Evolutionary conservation across 2,888 invertebrate species (phyloP).

Genomic region (Campoplex nolae): DNA sequence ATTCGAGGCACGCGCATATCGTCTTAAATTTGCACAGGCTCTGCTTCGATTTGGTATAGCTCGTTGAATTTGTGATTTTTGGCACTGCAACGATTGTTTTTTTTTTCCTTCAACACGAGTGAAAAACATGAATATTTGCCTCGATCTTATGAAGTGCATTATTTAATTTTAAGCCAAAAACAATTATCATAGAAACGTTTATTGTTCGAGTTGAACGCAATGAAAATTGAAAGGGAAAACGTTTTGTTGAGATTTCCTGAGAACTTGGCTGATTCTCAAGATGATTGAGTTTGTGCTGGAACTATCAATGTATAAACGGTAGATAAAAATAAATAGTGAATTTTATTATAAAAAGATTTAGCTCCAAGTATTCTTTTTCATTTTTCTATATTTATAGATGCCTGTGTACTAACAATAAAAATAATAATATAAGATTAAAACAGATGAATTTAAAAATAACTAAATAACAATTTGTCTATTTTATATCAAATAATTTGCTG

Average conservation of each 20-base stretch:
- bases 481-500: background rate
- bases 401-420: background rate
- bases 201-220: constrained; percentile 10
- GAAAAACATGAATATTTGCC: constrained; percentile 5
- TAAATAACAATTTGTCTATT: background rate
- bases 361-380: background rate
- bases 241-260: background rate
- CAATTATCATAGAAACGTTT: constrained; percentile 26
- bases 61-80: constrained; percentile 32
- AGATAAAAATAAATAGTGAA: background rate
- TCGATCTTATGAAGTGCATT: background rate
- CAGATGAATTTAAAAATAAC: background rate
- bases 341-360: background rate
- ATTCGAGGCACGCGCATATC: constrained; percentile 57
- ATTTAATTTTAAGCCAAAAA: constrained; percentile 28
- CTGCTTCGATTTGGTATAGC: constrained; percentile 21
- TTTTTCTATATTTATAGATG: background rate
- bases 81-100: constrained; percentile 34
- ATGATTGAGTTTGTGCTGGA: background rate
- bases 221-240: constrained; percentile 44
- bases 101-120: constrained; percentile 19
- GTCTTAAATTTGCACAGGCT: constrained; percentile 29
- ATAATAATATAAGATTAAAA: background rate
- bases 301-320: background rate
- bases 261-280: constrained; percentile 21